Evolutionary conservation across 2,113 vertebrate genomes (phyloP), one percentile per base, ranked within the genome.

Genomic region (Sander lucioperca): DNA sequence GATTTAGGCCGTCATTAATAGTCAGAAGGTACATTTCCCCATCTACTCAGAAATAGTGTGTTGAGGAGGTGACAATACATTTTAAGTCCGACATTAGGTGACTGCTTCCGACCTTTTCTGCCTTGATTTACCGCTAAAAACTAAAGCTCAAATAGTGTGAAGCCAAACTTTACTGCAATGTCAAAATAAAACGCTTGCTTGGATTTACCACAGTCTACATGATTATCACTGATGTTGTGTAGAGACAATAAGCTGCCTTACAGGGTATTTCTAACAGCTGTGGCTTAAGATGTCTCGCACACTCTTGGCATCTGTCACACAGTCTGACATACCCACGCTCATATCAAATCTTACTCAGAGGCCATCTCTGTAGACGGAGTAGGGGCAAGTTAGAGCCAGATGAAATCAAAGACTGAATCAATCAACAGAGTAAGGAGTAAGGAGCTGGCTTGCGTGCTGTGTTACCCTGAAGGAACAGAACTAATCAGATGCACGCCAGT

Each of bases 171-270:
- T 2, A 23, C 25, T 74, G 51, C 16, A 14, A 33, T 47, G 21
- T 63, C 62, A 72, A 53, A 63, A 23, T 14, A 57, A 61, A 84
- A 43, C 19, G 0, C 45, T 48, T 65, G 21, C 13, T 14, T n/a
- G 43, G 39, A 69, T 76, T 57, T 68, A 59, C n/a, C 23, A 27
- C 16, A 67, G 45, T 4, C 48, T 7, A 56, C 3, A 11, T 50
- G 53, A 79, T 74, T 25, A 74, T 74, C 5, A 58, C 59, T 23
- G 61, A 74, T 86, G 76, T 30, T 36, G 54, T 70, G 58, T 47
- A 21, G 39, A 77, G 47, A 79, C 69, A 79, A 81, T 69, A 77
- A 56, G 30, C 80, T 54, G 61, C 68, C 23, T 71, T 73, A n/a
- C 8, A 39, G 61, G 10, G 18, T 18, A 69, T 79, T 0, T 67